Evolutionary conservation across 2,888 invertebrate species (phyloP).

Genomic region (Sphecodes monilicornis): DNA sequence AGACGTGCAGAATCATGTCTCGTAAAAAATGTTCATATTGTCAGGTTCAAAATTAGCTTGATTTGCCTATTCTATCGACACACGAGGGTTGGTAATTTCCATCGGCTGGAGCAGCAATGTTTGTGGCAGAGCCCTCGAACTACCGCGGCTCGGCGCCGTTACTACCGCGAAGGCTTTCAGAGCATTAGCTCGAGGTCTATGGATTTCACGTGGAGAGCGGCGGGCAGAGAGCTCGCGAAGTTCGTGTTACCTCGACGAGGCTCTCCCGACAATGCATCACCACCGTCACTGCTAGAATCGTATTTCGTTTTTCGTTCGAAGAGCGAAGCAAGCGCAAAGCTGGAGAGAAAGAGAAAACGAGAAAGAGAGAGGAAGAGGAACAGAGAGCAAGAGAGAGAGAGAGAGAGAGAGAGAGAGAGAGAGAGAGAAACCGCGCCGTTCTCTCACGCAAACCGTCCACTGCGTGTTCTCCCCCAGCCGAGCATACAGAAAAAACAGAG

Average conservation of each 20-base stretch:
- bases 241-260: slow-evolving; percentile 58
- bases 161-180: slow-evolving; percentile 12
- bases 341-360: not conserved
- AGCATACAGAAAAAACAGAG: slow-evolving; percentile 6
- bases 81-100: not conserved
- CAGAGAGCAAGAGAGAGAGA: not conserved
- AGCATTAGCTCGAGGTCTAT: slow-evolving; percentile 44
- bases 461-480: not conserved
- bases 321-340: not conserved
- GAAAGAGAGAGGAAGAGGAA: not conserved
- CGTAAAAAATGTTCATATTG: too few species aligned
- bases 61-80: too few species aligned
- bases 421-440: not conserved
- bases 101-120: not conserved
- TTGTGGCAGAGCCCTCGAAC: not conserved
- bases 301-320: slow-evolving; percentile 57
- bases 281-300: slow-evolving; percentile 48
- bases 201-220: slow-evolving; percentile 46
- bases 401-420: not conserved
- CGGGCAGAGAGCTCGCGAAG: not conserved
- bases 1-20: too few species aligned
- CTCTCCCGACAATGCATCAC: slow-evolving; percentile 61
- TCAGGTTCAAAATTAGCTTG: too few species aligned
- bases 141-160: slow-evolving; percentile 16
- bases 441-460: slow-evolving; percentile 54